Conservation (phyloP, 2,797 vertebrate species). For the Onychomys torridus region DNA sequence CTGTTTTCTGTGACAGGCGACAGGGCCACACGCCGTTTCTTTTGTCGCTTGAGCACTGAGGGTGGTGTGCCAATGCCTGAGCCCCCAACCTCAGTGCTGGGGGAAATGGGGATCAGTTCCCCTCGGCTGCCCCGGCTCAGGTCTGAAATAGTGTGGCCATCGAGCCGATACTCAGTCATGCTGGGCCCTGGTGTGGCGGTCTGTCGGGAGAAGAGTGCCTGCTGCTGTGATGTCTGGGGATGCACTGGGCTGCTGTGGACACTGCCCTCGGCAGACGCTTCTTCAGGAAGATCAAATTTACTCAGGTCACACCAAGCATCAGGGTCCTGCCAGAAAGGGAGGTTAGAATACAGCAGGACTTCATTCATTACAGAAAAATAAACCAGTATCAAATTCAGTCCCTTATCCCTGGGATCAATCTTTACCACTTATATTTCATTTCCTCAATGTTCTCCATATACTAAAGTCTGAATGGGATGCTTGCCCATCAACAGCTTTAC, state of each 20-base stretch:
- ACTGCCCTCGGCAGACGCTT: conserved; percentile 81
- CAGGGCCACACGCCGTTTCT: conserved; percentile 91
- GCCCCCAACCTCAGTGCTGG: conserved; percentile 87
- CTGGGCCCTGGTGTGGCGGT: conserved; percentile 53
- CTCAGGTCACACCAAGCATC: conserved; percentile 96
- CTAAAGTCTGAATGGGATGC: neutral
- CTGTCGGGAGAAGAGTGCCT: conserved; percentile 75
- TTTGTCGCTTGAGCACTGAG: conserved; percentile 93
- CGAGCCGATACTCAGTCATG: conserved; percentile 95
- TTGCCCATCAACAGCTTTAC: neutral
- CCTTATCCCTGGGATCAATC: neutral
- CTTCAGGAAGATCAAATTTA: conserved; percentile 95
- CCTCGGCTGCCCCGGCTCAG: conserved; percentile 95
- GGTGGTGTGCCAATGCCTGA: conserved; percentile 89
- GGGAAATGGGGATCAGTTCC: conserved; percentile 98
- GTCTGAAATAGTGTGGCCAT: conserved; percentile 95
- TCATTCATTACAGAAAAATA: neutral
- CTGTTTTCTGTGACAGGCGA: conserved; percentile 90
- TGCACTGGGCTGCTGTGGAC: conserved; percentile 39
- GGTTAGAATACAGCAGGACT: neutral
- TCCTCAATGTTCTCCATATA: neutral
- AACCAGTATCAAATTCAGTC: neutral
- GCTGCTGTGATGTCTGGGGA: neutral
- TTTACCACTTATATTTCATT: neutral
- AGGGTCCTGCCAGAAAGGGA: conserved; percentile 90